phyloP scores from a whole-genome alignment of 2,888 invertebrate genomes.

The Frankliniella intonsa region DNA sequence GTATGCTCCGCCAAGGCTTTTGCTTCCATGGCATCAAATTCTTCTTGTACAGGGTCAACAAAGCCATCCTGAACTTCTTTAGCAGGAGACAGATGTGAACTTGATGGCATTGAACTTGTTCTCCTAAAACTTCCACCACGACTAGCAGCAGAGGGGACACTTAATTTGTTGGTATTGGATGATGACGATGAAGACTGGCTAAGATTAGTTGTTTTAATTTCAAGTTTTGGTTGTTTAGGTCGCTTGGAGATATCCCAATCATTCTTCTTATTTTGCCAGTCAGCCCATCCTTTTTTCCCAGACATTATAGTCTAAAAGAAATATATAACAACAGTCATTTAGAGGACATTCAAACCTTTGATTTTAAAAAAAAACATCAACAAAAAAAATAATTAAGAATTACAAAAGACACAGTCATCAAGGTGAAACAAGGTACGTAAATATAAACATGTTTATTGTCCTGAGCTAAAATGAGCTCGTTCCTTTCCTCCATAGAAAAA shows the following conservation, averaged over 20 bases:
- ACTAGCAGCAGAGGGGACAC: not conserved
- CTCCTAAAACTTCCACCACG: not conserved
- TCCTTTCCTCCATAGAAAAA: too few relatives aligned
- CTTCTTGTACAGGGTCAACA: not conserved
- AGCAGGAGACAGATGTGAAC: not conserved
- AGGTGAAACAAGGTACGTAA: too few relatives aligned
- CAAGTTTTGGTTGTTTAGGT: not conserved
- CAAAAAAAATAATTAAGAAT: constrained; percentile 24
- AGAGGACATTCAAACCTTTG: not conserved
- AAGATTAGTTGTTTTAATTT: not conserved
- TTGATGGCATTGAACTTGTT: not conserved
- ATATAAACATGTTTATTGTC: too few relatives aligned
- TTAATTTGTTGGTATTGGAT: not conserved
- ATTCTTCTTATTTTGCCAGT: not conserved
- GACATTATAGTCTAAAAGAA: too few relatives aligned
- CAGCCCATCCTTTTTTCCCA: not conserved
- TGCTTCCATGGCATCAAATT: not conserved
- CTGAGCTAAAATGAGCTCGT: too few relatives aligned
- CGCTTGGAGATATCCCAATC: not conserved
- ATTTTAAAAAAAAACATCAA: constrained; percentile 25
- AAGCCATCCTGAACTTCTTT: not conserved
- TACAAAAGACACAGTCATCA: constrained; percentile 12
- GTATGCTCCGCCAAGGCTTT: not conserved
- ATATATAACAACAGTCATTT: too few relatives aligned
- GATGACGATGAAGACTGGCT: not conserved